These are phyloP conservation scores for Eristalis pertinax DNA, from an alignment of 2,888 invertebrate species.

Conservation along the genomic window DNA sequence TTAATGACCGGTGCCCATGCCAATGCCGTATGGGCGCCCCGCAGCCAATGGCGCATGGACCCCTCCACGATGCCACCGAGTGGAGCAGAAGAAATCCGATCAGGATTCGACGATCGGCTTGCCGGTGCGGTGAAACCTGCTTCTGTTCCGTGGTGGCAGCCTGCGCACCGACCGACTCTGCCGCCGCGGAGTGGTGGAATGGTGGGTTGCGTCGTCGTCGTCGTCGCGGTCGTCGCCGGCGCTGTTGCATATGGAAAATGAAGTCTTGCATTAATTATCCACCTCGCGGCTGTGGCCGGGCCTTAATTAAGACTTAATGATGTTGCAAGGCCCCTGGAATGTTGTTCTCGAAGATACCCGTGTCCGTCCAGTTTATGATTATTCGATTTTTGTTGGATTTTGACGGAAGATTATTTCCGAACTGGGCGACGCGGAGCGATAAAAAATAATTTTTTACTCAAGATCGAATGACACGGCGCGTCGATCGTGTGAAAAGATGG, in stretches of 20 bases:
- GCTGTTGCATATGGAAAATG: constrained; percentile 63
- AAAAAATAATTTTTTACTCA: neutral
- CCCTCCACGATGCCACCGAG: neutral
- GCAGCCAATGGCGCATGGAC: constrained; percentile 39
- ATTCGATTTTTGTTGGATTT: constrained; percentile 33
- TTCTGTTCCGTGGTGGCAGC: no score
- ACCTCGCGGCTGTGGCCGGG: constrained; percentile 44
- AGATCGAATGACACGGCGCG: neutral
- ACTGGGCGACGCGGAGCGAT: constrained; percentile 6
- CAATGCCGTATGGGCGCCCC: constrained; percentile 49
- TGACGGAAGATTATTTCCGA: constrained; percentile 42
- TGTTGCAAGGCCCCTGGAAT: constrained; percentile 74
- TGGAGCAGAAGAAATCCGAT: constrained; percentile 56
- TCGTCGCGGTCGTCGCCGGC: neutral
- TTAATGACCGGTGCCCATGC: constrained; percentile 66
- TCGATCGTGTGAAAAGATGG: neutral
- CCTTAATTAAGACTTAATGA: constrained; percentile 79
- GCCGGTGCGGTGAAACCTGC: neutral
- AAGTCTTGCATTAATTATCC: constrained; percentile 68
- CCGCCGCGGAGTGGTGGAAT: no score
- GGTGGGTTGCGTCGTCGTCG: constrained; percentile 13
- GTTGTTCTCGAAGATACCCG: constrained; percentile 40
- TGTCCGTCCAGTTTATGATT: constrained; percentile 38
- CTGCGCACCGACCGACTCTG: no score
- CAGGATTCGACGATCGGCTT: constrained; percentile 35